These are phyloP conservation scores for Porites cylindrica DNA, from an alignment of 92 coral and sea anemone genomes.

Conservation along the genomic window DNA sequence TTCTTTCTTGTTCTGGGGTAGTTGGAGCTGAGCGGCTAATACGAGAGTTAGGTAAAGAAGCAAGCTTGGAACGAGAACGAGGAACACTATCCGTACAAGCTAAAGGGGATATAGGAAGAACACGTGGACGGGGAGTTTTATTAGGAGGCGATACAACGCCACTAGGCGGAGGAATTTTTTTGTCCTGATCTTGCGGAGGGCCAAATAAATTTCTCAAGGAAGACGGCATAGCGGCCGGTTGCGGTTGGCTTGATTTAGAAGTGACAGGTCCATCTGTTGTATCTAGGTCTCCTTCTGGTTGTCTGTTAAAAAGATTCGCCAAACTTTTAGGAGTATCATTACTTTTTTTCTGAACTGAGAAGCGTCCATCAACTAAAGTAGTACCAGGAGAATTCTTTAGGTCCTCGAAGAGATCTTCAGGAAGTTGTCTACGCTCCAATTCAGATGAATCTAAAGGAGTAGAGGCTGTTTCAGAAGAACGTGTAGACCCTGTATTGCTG, in stretches of 20 bases:
- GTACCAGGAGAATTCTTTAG: constrained; percentile 28
- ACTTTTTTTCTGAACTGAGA: background rate
- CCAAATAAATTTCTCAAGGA: constrained; percentile 24
- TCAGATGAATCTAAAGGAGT: constrained; percentile 29
- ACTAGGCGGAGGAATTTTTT: background rate
- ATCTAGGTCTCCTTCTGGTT: constrained; percentile 2
- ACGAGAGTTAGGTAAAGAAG: constrained; percentile 24
- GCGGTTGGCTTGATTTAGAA: constrained; percentile 1
- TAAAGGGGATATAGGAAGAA: constrained; percentile 30
- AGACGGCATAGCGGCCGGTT: constrained; percentile 20
- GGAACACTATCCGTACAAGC: constrained; percentile 9
- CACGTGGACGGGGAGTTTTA: background rate
- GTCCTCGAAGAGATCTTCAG: constrained; percentile 22
- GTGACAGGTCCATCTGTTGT: background rate
- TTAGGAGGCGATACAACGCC: background rate
- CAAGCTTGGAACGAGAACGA: background rate
- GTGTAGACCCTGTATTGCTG: constrained; percentile 17
- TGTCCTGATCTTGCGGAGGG: background rate
- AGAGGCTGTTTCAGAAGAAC: constrained; percentile 17
- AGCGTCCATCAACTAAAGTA: constrained; percentile 22
- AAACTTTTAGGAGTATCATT: constrained; percentile 4
- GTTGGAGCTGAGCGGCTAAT: constrained; percentile 43
- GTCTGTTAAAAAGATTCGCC: constrained; percentile 8
- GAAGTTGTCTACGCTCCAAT: background rate
- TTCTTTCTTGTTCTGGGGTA: constrained; percentile 36